A percentile compares a stretch with the other conserved stretches of the same genome.
phyloP scores from a whole-genome alignment of 2,113 vertebrate genomes.

The Columba livia region DNA sequence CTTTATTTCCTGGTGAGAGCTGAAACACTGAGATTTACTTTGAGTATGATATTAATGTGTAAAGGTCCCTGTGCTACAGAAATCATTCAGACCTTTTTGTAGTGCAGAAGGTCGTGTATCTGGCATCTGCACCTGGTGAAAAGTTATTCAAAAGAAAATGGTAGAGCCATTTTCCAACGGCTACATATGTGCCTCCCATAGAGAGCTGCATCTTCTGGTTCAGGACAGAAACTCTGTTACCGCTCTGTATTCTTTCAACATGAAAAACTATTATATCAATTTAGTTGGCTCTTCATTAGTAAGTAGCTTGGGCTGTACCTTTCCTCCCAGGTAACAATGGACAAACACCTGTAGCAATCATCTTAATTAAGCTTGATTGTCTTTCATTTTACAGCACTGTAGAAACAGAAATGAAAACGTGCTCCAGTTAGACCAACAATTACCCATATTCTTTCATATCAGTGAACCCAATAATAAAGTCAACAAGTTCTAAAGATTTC shows the following conservation, averaged over 20 bases:
- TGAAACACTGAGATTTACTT: not conserved
- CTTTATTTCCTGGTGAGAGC: constrained; percentile 2
- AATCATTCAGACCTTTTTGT: constrained; percentile 19
- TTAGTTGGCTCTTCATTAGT: not conserved
- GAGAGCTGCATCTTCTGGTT: constrained; percentile 7
- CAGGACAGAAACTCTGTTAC: not conserved
- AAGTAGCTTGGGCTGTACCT: not conserved
- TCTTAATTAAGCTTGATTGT: not conserved
- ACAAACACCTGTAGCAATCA: not conserved
- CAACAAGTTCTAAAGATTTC: not conserved
- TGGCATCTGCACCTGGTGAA: constrained; percentile 56
- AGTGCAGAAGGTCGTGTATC: constrained; percentile 43
- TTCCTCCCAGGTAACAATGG: not conserved
- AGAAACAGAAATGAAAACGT: not conserved
- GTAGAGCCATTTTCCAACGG: not conserved
- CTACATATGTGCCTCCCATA: constrained; percentile 32
- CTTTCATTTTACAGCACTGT: not conserved
- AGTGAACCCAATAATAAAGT: not conserved
- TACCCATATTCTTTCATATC: not conserved
- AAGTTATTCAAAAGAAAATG: not conserved
- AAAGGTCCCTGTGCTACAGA: constrained; percentile 5
- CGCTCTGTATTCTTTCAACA: not conserved
- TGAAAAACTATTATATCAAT: not conserved
- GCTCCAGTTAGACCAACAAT: not conserved
- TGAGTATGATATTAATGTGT: not conserved